These are phyloP conservation scores for Channa maculata DNA, from an alignment of 2,113 vertebrate species.

Conservation along the genomic window DNA sequence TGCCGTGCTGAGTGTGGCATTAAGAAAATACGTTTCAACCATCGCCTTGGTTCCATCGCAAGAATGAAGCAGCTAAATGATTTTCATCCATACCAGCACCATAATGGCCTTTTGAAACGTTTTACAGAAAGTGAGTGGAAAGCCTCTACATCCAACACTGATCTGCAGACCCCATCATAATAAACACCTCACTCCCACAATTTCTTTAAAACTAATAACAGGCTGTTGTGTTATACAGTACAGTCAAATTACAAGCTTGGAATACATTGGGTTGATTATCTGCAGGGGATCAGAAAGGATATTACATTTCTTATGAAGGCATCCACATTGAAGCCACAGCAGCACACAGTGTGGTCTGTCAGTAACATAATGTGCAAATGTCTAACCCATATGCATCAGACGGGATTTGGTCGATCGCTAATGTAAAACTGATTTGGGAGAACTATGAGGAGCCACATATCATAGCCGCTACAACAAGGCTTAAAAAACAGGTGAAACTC, in stretches of 20 bases:
- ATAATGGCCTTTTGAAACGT: not conserved
- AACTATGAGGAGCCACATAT: conserved; percentile 9
- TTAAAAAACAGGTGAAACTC: conserved; percentile 25
- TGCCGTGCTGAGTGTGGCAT: not conserved
- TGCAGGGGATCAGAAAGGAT: conserved; percentile 42
- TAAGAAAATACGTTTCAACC: not conserved
- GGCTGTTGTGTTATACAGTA: conserved; percentile 32
- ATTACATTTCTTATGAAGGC: conserved; percentile 52
- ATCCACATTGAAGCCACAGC: conserved; percentile 30
- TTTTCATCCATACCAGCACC: not conserved
- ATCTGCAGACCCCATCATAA: not conserved
- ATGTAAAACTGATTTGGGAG: conserved; percentile 49
- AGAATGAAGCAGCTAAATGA: not conserved
- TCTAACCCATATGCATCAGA: conserved; percentile 30
- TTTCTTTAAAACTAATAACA: conserved; percentile 32
- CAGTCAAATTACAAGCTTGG: conserved; percentile 36
- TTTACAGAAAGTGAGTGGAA: not conserved
- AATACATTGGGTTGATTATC: conserved; percentile 55
- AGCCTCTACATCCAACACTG: conserved; percentile 2
- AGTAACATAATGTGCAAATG: conserved; percentile 33
- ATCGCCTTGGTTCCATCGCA: not conserved
- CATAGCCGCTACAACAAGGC: conserved; percentile 16
- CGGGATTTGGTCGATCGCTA: conserved; percentile 25
- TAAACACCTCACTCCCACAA: not conserved
- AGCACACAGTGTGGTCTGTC: conserved; percentile 11